Conservation (phyloP, 1,140 invertebrate genomes). For the Drosophila murphyi region DNA sequence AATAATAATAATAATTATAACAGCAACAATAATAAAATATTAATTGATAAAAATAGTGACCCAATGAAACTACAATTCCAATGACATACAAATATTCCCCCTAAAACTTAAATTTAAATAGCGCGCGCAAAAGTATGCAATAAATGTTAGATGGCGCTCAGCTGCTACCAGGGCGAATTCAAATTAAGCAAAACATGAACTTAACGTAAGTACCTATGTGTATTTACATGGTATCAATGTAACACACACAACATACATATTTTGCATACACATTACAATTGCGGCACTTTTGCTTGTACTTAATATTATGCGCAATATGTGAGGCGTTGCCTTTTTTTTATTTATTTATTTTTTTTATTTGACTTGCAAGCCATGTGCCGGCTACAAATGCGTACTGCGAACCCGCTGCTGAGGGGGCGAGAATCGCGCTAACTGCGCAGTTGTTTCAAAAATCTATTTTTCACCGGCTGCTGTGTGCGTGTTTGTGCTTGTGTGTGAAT, state of each 20-base stretch:
- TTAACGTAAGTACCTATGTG: not conserved
- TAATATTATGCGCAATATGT: conserved; percentile 29
- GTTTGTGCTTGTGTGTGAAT: not conserved
- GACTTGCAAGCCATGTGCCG: conserved; percentile 19
- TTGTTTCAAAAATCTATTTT: conserved; percentile 45
- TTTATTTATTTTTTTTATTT: not conserved
- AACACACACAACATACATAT: not conserved
- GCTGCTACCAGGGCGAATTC: conserved; percentile 4
- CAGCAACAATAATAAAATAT: no score
- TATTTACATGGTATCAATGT: no score
- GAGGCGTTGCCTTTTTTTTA: conserved; percentile 10
- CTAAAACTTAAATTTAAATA: not conserved
- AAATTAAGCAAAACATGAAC: conserved; percentile 11
- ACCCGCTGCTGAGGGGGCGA: conserved; percentile 39
- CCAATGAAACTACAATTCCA: no score
- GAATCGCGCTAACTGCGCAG: conserved; percentile 44
- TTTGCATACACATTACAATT: not conserved
- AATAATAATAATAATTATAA: no score
- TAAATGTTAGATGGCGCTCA: not conserved
- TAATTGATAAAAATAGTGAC: no score
- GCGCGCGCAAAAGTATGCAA: conserved; percentile 34
- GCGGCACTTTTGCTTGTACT: conserved; percentile 3
- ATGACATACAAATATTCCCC: not conserved
- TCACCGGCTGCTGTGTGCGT: conserved; percentile 19
- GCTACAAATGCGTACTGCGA: conserved; percentile 29